Conservation (phyloP, 2,113 vertebrate species). For the Oncorhynchus masou region DNA sequence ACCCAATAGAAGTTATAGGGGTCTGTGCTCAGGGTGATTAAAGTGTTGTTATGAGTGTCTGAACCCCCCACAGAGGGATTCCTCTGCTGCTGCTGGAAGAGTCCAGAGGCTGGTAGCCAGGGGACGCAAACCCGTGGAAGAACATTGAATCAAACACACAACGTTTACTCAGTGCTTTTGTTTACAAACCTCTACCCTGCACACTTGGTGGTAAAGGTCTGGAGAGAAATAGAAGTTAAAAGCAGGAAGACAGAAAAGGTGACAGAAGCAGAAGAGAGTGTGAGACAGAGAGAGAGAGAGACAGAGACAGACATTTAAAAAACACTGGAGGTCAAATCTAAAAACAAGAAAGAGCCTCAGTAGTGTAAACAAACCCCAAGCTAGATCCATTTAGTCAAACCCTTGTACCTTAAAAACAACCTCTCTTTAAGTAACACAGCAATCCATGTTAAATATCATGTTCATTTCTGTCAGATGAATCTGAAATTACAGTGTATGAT, state of each 20-base stretch:
- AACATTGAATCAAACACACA: no score
- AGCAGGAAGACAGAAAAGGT: background rate
- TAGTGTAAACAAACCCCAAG: no score
- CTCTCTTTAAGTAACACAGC: constrained; percentile 23
- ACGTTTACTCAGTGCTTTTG: no score
- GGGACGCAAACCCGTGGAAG: constrained; percentile 3
- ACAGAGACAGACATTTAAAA: background rate
- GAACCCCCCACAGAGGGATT: constrained; percentile 46
- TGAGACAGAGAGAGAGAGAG: no score
- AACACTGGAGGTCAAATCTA: background rate
- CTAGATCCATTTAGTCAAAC: no score
- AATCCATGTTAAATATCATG: constrained; percentile 68
- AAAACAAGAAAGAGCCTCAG: background rate
- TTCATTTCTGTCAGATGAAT: constrained; percentile 50
- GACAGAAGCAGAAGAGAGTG: constrained; percentile 4
- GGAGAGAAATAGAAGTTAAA: constrained; percentile 3
- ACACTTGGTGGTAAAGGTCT: no score
- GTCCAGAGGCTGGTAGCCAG: constrained; percentile 18
- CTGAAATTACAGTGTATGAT: constrained; percentile 40
- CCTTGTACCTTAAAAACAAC: no score
- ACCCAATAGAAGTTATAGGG: constrained; percentile 45
- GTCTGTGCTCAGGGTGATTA: constrained; percentile 54
- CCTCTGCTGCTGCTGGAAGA: background rate
- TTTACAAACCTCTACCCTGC: no score
- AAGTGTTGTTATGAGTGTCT: constrained; percentile 40